These are phyloP conservation scores for Bradypodion ventrale DNA, from an alignment of 2,797 vertebrate genomes.

Conservation along the genomic window DNA sequence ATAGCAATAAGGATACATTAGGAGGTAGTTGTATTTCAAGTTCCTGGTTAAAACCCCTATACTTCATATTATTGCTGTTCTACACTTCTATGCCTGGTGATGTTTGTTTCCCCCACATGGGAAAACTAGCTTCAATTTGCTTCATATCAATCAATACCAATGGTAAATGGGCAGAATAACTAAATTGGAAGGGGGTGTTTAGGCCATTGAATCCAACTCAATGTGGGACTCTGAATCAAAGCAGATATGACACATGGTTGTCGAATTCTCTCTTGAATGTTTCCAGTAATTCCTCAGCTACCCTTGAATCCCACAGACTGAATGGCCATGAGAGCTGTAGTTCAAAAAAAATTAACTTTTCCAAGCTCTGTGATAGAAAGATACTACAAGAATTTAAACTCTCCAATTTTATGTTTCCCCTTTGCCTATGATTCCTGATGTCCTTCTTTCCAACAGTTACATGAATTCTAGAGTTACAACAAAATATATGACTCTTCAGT, in stretches of 20 bases:
- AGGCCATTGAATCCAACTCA: too few species aligned
- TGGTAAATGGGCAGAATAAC: not conserved
- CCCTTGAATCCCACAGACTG: too few species aligned
- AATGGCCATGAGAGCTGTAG: too few species aligned
- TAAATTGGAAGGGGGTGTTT: too few species aligned
- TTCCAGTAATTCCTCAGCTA: too few species aligned
- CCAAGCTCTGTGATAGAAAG: too few species aligned
- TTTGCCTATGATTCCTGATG: not conserved
- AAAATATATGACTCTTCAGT: not conserved
- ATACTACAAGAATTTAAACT: fast-evolving
- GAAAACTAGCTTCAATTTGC: slow-evolving; percentile 12
- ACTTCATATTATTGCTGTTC: not conserved
- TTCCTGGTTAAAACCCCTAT: not conserved
- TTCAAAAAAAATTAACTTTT: too few species aligned
- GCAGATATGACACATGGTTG: too few species aligned
- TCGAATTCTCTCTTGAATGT: too few species aligned
- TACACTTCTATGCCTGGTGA: fast-evolving
- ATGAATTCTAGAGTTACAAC: not conserved
- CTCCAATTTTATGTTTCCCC: fast-evolving
- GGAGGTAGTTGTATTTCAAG: not conserved
- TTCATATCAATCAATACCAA: not conserved
- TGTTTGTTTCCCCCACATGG: not conserved
- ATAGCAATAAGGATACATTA: not conserved
- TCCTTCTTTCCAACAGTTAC: not conserved
- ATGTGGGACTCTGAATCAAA: too few species aligned